phyloP scores from a whole-genome alignment of 2,888 invertebrate species.

The Trachelus tabidus region DNA sequence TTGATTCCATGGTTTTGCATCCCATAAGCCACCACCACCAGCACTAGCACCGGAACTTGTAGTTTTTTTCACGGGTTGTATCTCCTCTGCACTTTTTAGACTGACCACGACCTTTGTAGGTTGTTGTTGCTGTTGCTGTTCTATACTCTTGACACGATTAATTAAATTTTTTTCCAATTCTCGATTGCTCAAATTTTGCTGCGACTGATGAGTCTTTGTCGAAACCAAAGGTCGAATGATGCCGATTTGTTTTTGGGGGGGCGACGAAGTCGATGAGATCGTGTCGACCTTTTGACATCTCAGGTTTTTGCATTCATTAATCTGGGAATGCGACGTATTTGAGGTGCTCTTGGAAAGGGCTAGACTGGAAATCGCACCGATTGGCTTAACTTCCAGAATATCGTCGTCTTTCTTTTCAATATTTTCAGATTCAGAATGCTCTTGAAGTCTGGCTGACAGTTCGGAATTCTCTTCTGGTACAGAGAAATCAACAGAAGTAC shows the following conservation, averaged over 20 bases:
- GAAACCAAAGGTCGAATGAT: conserved; percentile 68
- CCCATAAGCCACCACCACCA: conserved; percentile 58
- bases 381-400: conserved; percentile 43
- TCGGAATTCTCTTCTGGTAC: conserved; percentile 8
- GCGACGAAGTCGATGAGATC: conserved; percentile 33
- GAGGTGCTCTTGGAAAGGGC: conserved; percentile 49
- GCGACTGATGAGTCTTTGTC: conserved; percentile 59
- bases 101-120: conserved; percentile 67
- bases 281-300: conserved; percentile 49
- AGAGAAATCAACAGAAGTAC: background rate
- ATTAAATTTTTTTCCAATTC: conserved; percentile 78
- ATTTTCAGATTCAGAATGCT: conserved; percentile 33
- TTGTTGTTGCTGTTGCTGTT: conserved; percentile 47
- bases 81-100: conserved; percentile 62
- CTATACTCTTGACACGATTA: conserved; percentile 74
- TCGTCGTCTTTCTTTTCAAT: conserved; percentile 5
- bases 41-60: conserved; percentile 23
- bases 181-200: conserved; percentile 69
- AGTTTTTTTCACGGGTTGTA: conserved; percentile 58
- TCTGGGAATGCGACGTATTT: conserved; percentile 42
- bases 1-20: conserved; percentile 68
- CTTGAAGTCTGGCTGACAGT: conserved; percentile 30
- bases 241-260: conserved; percentile 68
- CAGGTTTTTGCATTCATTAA: conserved; percentile 54
- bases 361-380: conserved; percentile 55